phyloP scores from a whole-genome alignment of 2,888 invertebrate species.

The Phragmatobia fuliginosa region DNA sequence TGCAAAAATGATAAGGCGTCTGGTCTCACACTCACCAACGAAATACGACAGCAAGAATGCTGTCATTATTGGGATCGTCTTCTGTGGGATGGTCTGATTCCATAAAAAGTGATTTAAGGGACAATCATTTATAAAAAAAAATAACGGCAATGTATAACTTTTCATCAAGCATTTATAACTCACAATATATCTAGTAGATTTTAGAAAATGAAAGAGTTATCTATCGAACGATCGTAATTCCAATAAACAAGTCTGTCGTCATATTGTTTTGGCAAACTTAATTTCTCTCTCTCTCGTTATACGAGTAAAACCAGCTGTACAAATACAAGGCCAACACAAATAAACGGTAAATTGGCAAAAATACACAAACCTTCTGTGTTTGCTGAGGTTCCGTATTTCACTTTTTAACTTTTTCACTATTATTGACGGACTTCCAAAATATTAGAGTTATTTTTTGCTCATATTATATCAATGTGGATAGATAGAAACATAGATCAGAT shows the following conservation, averaged over 20 bases:
- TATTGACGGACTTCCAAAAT: not conserved
- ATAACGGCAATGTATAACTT: no score
- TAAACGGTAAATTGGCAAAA: slow-evolving; percentile 32
- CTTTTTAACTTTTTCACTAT: not conserved
- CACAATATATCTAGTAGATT: not conserved
- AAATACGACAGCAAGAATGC: no score
- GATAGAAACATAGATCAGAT: no score
- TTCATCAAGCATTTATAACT: no score
- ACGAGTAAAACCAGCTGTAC: slow-evolving; percentile 33
- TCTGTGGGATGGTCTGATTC: no score
- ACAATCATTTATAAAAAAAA: no score
- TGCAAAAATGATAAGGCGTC: no score
- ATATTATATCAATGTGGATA: no score
- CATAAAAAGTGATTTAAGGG: no score
- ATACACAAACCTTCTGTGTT: not conserved
- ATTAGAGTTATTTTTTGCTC: not conserved
- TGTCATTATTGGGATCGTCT: no score
- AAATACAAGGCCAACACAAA: slow-evolving; percentile 41
- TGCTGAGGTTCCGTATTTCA: slow-evolving; percentile 28
- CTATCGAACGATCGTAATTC: slow-evolving; percentile 12
- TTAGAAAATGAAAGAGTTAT: not conserved
- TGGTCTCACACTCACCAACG: no score
- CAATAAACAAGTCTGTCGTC: slow-evolving; percentile 17
- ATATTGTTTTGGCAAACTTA: slow-evolving; percentile 29
- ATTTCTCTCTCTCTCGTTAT: slow-evolving; percentile 31